phyloP scores from a whole-genome alignment of 2,888 invertebrate species.

The Ichneumoninae sp. region DNA sequence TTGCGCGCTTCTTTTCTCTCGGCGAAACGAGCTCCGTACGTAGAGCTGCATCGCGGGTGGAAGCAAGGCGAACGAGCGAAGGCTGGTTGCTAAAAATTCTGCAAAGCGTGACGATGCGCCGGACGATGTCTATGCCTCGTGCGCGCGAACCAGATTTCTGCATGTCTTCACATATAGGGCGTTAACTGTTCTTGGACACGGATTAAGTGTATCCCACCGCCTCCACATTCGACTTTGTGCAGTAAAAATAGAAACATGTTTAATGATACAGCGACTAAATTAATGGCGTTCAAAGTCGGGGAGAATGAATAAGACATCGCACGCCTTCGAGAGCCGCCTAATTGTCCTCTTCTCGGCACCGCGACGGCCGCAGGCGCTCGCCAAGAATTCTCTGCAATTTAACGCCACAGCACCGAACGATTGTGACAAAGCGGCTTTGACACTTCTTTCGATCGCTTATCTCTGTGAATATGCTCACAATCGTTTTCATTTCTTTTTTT shows the following conservation, averaged over 20 bases:
- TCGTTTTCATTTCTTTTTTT: constrained; percentile 1
- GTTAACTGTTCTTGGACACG: constrained; percentile 79
- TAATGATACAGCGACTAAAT: constrained; percentile 68
- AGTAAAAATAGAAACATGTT: constrained; percentile 51
- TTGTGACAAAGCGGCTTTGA: constrained; percentile 15
- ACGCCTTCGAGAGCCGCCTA: constrained; percentile 59
- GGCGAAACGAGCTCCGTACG: not conserved
- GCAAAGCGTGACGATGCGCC: constrained; percentile 61
- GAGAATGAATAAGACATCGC: constrained; percentile 44
- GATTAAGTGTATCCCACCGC: constrained; percentile 67
- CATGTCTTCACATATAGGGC: constrained; percentile 81
- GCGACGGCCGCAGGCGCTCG: constrained; percentile 18
- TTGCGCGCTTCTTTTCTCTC: constrained; percentile 46
- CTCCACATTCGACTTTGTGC: constrained; percentile 2
- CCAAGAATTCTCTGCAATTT: constrained; percentile 27
- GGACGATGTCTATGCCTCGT: constrained; percentile 39
- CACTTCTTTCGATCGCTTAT: constrained; percentile 11
- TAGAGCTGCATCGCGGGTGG: not conserved
- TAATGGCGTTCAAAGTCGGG: constrained; percentile 55
- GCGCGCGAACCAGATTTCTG: constrained; percentile 76
- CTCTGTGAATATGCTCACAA: not conserved
- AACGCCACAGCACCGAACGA: constrained; percentile 35
- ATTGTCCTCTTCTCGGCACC: constrained; percentile 35
- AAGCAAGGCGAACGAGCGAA: constrained; percentile 19
- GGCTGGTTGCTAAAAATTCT: constrained; percentile 24